These are phyloP conservation scores for Melinopterus prodromus DNA, from an alignment of 2,888 invertebrate species.

Conservation along the genomic window DNA sequence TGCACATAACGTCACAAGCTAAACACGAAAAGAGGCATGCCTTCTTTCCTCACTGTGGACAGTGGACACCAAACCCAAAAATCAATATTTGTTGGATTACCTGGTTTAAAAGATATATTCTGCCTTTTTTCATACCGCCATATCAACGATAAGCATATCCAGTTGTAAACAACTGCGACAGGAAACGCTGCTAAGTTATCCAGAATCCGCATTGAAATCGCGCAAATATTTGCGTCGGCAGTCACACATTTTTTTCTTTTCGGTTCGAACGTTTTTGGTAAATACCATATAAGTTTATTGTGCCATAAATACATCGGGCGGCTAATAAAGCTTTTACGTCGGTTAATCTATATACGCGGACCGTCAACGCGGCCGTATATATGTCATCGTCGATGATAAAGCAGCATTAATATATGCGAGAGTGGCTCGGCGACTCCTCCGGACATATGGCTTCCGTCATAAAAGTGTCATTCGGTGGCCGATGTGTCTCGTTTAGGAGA, in stretches of 20 bases:
- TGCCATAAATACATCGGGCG: slow-evolving; percentile 31
- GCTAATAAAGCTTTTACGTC: slow-evolving; percentile 36
- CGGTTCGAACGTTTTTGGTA: slow-evolving; percentile 10
- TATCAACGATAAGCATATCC: neutral
- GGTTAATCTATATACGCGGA: slow-evolving; percentile 30
- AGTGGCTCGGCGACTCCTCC: slow-evolving; percentile 10
- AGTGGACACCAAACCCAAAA: neutral
- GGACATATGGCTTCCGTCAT: slow-evolving; percentile 33
- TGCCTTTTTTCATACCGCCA: neutral
- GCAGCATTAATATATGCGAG: slow-evolving; percentile 30
- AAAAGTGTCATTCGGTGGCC: slow-evolving; percentile 32
- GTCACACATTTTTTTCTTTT: neutral
- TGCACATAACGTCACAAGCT: neutral
- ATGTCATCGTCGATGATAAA: slow-evolving; percentile 35
- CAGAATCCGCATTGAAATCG: neutral
- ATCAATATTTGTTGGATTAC: neutral
- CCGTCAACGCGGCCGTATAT: slow-evolving; percentile 35
- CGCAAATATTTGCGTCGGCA: neutral
- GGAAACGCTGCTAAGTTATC: slow-evolving; percentile 7
- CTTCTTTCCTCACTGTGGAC: neutral
- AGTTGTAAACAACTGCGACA: neutral
- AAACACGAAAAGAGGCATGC: neutral
- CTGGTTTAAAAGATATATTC: neutral
- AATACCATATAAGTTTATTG: slow-evolving; percentile 25
- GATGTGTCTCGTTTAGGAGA: slow-evolving; percentile 23